Conservation (phyloP, 1,140 invertebrate genomes). For the Vollenhovia emeryi region DNA sequence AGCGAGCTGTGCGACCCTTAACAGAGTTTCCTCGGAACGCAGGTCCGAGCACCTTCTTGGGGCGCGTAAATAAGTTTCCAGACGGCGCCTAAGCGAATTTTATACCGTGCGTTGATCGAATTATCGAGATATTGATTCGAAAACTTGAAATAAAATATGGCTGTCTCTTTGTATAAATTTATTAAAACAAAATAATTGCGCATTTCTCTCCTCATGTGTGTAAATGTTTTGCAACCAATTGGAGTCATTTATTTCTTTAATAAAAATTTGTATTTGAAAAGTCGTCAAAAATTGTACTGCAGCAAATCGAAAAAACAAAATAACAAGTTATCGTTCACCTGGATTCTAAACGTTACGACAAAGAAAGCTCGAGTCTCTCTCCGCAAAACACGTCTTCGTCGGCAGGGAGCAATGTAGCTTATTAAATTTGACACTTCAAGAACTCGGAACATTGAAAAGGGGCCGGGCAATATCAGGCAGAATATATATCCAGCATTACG, state of each 20-base stretch:
- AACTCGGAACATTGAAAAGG: constrained; percentile 85
- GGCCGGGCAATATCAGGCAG: constrained; percentile 78
- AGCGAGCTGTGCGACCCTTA: constrained; percentile 61
- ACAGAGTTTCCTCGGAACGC: constrained; percentile 50
- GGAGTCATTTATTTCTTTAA: background rate
- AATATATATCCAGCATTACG: constrained; percentile 60
- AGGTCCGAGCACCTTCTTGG: constrained; percentile 47
- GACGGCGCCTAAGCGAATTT: constrained; percentile 60
- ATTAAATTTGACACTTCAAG: constrained; percentile 85
- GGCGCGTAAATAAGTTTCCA: constrained; percentile 61
- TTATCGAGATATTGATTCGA: constrained; percentile 37
- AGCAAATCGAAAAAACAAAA: background rate
- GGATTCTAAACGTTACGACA: constrained; percentile 14
- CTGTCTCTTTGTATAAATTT: background rate
- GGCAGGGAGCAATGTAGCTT: constrained; percentile 70
- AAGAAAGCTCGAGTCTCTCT: background rate
- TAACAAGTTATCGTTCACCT: constrained; percentile 3
- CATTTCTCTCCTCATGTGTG: background rate
- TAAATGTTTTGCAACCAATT: background rate
- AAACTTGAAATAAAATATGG: background rate
- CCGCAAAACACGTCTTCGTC: constrained; percentile 38
- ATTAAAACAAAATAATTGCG: background rate
- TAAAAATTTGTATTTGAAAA: background rate
- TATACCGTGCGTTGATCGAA: constrained; percentile 41
- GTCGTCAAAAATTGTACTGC: background rate